Evolutionary conservation across 1,140 invertebrate species (phyloP), one percentile per base, ranked within the genome.

Genomic region (Caenorhabditis latens): DNA sequence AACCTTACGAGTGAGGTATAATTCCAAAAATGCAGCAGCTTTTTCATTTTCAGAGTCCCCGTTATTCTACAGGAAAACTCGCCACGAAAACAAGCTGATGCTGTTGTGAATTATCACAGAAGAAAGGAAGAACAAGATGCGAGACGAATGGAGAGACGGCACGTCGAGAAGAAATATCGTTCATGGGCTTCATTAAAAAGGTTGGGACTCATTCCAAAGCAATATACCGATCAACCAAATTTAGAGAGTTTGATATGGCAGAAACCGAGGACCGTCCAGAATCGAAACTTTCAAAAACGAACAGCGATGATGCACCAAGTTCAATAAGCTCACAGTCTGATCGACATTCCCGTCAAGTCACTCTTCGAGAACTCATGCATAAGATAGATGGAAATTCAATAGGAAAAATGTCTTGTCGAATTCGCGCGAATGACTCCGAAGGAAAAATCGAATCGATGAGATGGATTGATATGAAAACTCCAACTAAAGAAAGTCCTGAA

Each of bases 111-210:
- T 24, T 79, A 79, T 50, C 71, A 79, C 21, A 53, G n/a, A 50
- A 53, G 71, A 53, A 79, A 79, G 14, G 46, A 21, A n/a, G 40
- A 79, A 42, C 71, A 79, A 50, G 71, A 79, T 24, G 71, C 71
- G n/a, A 50, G 11, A 50, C 6, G 71, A 53, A 79, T 79, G 71
- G 46, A 79, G 19, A 48, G 71, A 24, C 46, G 71, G 19, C 71
- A 79, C 8, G 71, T 79, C 7, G 71, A 79, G 46, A 79, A 79
- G 46, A 79, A 24, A 32, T 79, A 53, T n/a, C 32, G 71, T 21
- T 79, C 71, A 24, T 79, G 43, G 43, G 71, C 71, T 79, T 79
- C 71, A 53, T 24, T 79, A 46, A 79, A 79, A 53, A 50, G 71
- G 71, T 79, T 50, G 32, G 32, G 1, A 5, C 32, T 40, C 19